These are phyloP conservation scores for Aleiodes sp. DNA, from an alignment of 1,140 invertebrate genomes.

Conservation along the genomic window DNA sequence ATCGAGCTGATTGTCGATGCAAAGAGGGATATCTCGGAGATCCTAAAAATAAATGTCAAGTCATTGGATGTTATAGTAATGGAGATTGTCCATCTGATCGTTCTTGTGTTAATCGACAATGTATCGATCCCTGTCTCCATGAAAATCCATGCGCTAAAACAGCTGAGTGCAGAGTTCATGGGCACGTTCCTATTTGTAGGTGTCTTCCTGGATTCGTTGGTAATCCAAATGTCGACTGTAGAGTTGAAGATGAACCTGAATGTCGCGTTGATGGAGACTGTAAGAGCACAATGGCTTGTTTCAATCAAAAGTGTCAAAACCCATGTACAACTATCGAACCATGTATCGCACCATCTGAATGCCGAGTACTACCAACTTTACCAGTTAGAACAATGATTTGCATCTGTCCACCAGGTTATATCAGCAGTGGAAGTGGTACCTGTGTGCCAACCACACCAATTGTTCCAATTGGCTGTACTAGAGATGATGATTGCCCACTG, in stretches of 20 bases:
- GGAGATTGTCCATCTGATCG: constrained; percentile 87
- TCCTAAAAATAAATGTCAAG: constrained; percentile 77
- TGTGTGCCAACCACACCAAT: constrained; percentile 77
- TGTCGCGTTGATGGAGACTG: constrained; percentile 86
- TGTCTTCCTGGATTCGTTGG: constrained; percentile 78
- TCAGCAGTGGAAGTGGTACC: constrained; percentile 82
- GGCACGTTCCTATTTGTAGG: constrained; percentile 84
- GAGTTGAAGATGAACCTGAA: constrained; percentile 75
- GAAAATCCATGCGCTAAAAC: constrained; percentile 79
- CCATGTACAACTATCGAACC: constrained; percentile 82
- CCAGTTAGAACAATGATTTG: constrained; percentile 90
- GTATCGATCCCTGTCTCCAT: constrained; percentile 84
- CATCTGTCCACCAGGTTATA: constrained; percentile 86
- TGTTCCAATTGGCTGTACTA: constrained; percentile 74
- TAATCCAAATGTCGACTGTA: constrained; percentile 84
- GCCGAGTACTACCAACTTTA: constrained; percentile 80
- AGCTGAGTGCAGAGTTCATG: constrained; percentile 82
- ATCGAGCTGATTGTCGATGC: constrained; percentile 82
- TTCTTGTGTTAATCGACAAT: constrained; percentile 86
- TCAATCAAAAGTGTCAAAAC: constrained; percentile 83
- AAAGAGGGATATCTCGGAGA: constrained; percentile 83
- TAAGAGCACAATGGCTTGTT: constrained; percentile 79
- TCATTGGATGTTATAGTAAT: constrained; percentile 88
- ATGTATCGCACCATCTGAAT: constrained; percentile 81
- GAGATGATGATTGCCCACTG: constrained; percentile 78